Percentiles rank a stretch among this genome's conserved stretches.
These are phyloP conservation scores for Notocelia uddmanniana DNA, from an alignment of 2,888 invertebrate species.

Conservation along the genomic window DNA sequence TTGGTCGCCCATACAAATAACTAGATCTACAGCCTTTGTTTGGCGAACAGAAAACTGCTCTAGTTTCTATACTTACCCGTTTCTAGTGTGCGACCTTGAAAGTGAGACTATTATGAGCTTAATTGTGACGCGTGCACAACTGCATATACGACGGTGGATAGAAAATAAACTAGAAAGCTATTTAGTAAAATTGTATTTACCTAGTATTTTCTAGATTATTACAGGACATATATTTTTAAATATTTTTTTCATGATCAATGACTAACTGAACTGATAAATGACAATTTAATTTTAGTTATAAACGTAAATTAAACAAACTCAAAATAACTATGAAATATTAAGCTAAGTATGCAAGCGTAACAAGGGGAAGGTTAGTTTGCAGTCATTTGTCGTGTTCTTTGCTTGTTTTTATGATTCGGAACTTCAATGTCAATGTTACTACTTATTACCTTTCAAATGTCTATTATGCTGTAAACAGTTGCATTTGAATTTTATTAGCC, in stretches of 20 bases:
- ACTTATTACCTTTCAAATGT: background rate
- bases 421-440: slow-evolving; percentile 26
- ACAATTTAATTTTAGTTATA: too few relatives aligned
- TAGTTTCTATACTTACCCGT: slow-evolving; percentile 70
- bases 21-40: slow-evolving; percentile 19
- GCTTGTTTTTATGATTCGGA: background rate
- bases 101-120: slow-evolving; percentile 50
- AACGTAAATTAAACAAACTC: background rate
- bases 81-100: slow-evolving; percentile 69
- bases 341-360: slow-evolving; percentile 1
- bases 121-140: slow-evolving; percentile 25
- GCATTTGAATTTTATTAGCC: too few relatives aligned
- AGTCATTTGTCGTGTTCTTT: slow-evolving; percentile 1
- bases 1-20: background rate
- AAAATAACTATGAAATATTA: background rate
- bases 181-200: too few relatives aligned
- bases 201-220: background rate
- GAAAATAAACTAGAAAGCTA: slow-evolving; percentile 32
- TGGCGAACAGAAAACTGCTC: slow-evolving; percentile 56
- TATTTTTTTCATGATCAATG: too few relatives aligned
- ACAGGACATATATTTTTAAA: too few relatives aligned
- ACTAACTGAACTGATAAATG: too few relatives aligned
- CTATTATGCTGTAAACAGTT: background rate
- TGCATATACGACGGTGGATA: background rate
- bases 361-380: slow-evolving; percentile 8